A percentile compares a stretch with the other conserved stretches of the same genome.
Conservation (phyloP, 2,888 invertebrate species). For the Nycteola revayana region DNA sequence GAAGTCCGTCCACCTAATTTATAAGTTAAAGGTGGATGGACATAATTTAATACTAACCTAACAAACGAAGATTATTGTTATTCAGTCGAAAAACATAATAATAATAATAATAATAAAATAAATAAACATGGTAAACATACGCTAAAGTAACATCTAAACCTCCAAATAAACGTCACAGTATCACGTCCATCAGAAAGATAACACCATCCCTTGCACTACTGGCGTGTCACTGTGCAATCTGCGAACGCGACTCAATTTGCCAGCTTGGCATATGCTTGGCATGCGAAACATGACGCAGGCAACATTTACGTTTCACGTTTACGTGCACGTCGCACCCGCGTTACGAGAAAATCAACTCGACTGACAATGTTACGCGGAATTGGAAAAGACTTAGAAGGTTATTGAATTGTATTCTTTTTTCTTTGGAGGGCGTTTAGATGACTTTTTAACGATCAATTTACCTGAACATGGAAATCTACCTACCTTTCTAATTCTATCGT, state of each 20-base stretch:
- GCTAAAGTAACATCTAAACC: too few relatives aligned
- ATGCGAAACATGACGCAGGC: conserved; percentile 54
- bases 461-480: too few relatives aligned
- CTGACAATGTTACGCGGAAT: conserved; percentile 51
- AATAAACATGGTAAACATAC: too few relatives aligned
- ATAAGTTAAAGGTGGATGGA: too few relatives aligned
- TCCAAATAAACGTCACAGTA: conserved; percentile 7
- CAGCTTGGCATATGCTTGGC: conserved; percentile 46
- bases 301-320: conserved; percentile 56
- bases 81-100: too few relatives aligned
- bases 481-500: too few relatives aligned
- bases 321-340: conserved; percentile 50
- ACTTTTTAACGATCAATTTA: too few relatives aligned
- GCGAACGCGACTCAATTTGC: conserved; percentile 51
- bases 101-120: too few relatives aligned
- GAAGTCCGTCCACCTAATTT: too few relatives aligned
- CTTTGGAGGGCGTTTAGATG: conserved; percentile 20
- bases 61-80: too few relatives aligned
- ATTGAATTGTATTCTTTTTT: conserved; percentile 21
- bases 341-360: conserved; percentile 52
- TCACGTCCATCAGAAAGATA: neutral
- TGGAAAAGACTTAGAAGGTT: conserved; percentile 39
- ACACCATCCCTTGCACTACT: conserved; percentile 6
- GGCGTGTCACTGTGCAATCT: conserved; percentile 7
- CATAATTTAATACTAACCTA: too few relatives aligned